Conservation (phyloP, 2,888 invertebrate genomes). For the Melanargia galathea region DNA sequence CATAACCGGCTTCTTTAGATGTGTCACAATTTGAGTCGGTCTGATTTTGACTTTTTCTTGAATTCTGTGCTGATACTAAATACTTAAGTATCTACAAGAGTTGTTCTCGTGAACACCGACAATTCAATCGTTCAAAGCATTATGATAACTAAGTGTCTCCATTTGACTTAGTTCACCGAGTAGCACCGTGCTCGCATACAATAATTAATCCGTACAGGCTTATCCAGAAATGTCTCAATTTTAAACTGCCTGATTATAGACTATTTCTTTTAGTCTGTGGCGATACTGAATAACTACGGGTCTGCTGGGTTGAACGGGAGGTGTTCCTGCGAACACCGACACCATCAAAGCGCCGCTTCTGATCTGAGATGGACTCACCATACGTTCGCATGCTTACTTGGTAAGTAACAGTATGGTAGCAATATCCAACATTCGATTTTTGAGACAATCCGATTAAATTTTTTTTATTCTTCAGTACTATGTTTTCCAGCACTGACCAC, state of each 20-base stretch:
- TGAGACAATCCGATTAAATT: background rate
- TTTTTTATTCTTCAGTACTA: too few species aligned
- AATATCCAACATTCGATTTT: background rate
- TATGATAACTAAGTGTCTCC: too few species aligned
- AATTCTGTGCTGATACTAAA: too few species aligned
- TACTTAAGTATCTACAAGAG: too few species aligned
- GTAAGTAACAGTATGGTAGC: conserved; percentile 10
- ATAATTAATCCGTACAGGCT: background rate
- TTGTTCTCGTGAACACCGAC: too few species aligned
- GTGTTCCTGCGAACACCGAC: conserved; percentile 54
- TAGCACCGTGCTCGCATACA: too few species aligned
- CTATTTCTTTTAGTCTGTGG: background rate
- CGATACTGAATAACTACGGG: background rate
- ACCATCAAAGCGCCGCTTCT: conserved; percentile 60
- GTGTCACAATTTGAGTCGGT: background rate
- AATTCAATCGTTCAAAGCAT: too few species aligned
- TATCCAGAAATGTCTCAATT: background rate
- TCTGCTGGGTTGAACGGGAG: conserved; percentile 32
- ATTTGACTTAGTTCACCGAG: too few species aligned
- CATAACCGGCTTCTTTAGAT: background rate
- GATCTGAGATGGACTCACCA: conserved; percentile 26
- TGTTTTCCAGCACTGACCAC: too few species aligned
- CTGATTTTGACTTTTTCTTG: background rate
- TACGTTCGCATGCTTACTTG: conserved; percentile 40
- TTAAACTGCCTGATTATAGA: background rate